phyloP scores from a whole-genome alignment of 2,113 vertebrate species.

The Anhinga anhinga region DNA sequence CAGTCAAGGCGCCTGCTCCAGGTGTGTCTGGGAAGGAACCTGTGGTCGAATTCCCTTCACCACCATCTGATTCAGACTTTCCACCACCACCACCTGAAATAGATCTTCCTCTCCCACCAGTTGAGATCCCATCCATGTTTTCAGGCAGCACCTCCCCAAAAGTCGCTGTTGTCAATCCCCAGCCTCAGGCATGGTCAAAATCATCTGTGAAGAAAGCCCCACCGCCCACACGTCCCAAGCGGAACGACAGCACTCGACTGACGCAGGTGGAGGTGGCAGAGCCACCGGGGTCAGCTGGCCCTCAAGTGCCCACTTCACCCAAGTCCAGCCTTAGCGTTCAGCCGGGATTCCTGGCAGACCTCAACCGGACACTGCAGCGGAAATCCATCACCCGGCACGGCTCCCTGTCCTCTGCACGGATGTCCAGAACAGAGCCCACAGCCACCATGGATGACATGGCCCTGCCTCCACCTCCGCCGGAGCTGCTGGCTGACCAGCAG shows the following conservation, averaged over 20 bases:
- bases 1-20: neutral
- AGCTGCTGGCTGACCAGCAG: slow-evolving; percentile 87
- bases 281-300: slow-evolving; percentile 12
- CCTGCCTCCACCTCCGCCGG: slow-evolving; percentile 89
- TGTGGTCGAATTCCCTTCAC: slow-evolving; percentile 84
- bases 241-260: slow-evolving; percentile 84
- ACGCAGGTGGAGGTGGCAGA: slow-evolving; percentile 72
- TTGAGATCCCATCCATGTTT: slow-evolving; percentile 76
- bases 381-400: slow-evolving; percentile 93
- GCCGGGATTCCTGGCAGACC: slow-evolving; percentile 93
- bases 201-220: slow-evolving; percentile 86
- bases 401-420: slow-evolving; percentile 83
- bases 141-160: slow-evolving; percentile 77
- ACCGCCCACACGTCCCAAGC: slow-evolving; percentile 83
- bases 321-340: slow-evolving; percentile 87
- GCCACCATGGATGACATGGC: slow-evolving; percentile 95
- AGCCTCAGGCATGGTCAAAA: slow-evolving; percentile 88
- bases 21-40: slow-evolving; percentile 73
- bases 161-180: slow-evolving; percentile 92
- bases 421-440: slow-evolving; percentile 82
- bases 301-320: slow-evolving; percentile 86
- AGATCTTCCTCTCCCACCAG: slow-evolving; percentile 84
- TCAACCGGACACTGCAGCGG: slow-evolving; percentile 91
- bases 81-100: slow-evolving; percentile 88
- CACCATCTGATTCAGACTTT: slow-evolving; percentile 85